A percentile compares a stretch with the other conserved stretches of the same genome.
Conservation (phyloP, 2,797 vertebrate genomes). For the Buphagus erythrorhynchus region DNA sequence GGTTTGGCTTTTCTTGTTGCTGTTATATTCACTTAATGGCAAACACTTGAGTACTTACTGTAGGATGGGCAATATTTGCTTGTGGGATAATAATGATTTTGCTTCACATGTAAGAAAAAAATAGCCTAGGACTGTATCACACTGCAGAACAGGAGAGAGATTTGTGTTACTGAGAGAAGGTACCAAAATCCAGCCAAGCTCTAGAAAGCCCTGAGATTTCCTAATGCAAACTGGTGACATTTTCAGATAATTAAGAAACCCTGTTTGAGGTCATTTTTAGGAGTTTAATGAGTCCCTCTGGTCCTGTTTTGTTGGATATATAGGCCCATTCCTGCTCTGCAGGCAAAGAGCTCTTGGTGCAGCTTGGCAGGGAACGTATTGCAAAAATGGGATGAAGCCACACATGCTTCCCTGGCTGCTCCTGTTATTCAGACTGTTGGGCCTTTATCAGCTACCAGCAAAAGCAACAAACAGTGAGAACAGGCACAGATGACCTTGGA, state of each 20-base stretch:
- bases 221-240: not conserved
- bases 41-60: not conserved
- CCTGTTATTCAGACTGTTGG: not conserved
- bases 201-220: not conserved
- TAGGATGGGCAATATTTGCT: not conserved
- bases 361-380: not conserved
- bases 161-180: not conserved
- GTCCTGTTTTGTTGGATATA: not conserved
- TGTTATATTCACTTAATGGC: fast-evolving
- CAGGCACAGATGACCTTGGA: constrained; percentile 17
- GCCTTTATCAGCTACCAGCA: constrained; percentile 33
- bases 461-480: not conserved
- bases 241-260: not conserved
- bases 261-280: not conserved
- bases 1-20: not conserved
- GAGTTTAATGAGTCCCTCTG: not conserved
- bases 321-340: not conserved
- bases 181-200: not conserved
- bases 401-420: not conserved
- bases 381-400: not conserved
- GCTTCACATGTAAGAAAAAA: not conserved
- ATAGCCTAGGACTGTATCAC: not conserved
- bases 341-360: not conserved
- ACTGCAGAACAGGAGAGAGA: not conserved
- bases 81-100: not conserved